Conservation (phyloP, 2,113 vertebrate genomes). For the Calyptomena viridis region DNA sequence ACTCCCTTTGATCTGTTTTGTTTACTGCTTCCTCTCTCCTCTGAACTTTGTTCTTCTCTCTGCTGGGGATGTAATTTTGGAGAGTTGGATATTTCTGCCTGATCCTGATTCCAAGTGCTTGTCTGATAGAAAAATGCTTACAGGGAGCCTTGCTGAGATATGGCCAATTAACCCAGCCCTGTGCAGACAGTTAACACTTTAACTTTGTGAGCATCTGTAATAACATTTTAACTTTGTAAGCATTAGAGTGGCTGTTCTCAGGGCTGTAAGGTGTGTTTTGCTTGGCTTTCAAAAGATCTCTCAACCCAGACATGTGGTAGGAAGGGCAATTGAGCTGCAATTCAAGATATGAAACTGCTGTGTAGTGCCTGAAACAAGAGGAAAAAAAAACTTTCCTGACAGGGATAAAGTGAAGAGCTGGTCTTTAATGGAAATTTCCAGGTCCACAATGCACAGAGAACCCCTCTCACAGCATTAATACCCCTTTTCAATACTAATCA, state of each 20-base stretch:
- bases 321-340: neutral
- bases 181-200: neutral
- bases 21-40: neutral
- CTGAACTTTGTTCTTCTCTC: neutral
- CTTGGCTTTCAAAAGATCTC: neutral
- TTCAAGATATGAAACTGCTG: neutral
- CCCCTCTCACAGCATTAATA: too few species aligned
- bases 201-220: neutral
- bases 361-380: neutral
- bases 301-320: neutral
- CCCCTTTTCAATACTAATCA: too few species aligned
- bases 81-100: neutral
- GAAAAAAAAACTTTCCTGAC: too few species aligned
- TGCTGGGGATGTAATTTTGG: neutral
- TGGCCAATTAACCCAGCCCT: neutral
- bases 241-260: neutral
- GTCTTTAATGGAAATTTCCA: too few species aligned
- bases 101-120: neutral
- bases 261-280: neutral
- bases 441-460: too few species aligned
- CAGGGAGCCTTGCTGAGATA: neutral
- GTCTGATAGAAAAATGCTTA: neutral
- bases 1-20: neutral
- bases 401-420: too few species aligned
- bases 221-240: neutral